These are phyloP conservation scores for Stomorhina lunata DNA, from an alignment of 2,888 invertebrate species.

Conservation along the genomic window DNA sequence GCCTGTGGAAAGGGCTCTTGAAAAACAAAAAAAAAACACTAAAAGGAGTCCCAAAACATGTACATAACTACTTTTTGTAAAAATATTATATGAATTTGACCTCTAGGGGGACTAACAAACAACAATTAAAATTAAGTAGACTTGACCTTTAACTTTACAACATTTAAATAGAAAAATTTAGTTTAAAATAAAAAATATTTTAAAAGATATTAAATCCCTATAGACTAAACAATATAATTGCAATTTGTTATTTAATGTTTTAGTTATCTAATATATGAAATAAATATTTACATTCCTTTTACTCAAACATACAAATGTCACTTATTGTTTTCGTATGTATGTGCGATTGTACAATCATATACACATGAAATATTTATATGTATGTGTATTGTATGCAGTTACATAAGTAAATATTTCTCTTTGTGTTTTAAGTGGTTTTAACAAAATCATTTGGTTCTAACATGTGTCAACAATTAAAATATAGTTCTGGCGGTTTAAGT, in stretches of 20 bases:
- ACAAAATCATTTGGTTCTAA: background rate
- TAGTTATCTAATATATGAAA: too few relatives aligned
- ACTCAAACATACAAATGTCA: too few relatives aligned
- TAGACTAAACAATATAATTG: background rate
- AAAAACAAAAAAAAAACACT: too few relatives aligned
- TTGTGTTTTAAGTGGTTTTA: too few relatives aligned
- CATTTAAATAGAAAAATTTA: background rate
- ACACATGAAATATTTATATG: background rate
- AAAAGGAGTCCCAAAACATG: too few relatives aligned
- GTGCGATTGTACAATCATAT: background rate
- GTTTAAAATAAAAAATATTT: background rate
- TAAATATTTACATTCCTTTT: too few relatives aligned
- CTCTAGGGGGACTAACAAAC: background rate
- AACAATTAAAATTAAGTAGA: background rate
- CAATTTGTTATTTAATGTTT: background rate
- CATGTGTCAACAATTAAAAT: slow-evolving; percentile 9
- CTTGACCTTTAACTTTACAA: background rate
- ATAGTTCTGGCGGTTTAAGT: background rate
- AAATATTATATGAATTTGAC: background rate
- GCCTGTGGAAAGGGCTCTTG: too few relatives aligned
- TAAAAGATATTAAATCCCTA: background rate
- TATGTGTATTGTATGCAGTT: background rate
- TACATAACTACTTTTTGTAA: too few relatives aligned
- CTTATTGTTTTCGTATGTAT: background rate
- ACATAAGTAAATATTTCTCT: too few relatives aligned